Percentiles rank a stretch among this genome's conserved stretches.
phyloP scores from a whole-genome alignment of 2,113 vertebrate genomes.

The Corapipo altera region DNA sequence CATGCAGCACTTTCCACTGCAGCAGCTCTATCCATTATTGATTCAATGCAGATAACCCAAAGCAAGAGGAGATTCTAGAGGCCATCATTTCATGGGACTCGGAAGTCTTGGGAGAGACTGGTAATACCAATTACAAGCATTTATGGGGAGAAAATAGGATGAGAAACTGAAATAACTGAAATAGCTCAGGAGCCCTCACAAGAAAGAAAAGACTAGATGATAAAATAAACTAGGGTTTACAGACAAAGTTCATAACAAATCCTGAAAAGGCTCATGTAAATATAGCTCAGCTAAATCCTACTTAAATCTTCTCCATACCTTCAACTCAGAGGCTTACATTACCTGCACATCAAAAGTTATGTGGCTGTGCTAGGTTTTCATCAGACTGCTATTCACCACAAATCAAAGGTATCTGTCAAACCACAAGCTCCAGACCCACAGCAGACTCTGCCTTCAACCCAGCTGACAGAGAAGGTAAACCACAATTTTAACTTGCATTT shows the following conservation, averaged over 20 bases:
- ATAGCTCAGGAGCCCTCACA: neutral
- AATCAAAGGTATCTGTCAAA: neutral
- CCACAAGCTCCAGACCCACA: neutral
- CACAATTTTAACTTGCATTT: neutral
- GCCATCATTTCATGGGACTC: neutral
- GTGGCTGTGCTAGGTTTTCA: neutral
- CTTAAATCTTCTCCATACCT: neutral
- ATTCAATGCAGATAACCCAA: neutral
- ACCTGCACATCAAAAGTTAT: accelerated
- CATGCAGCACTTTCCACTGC: neutral
- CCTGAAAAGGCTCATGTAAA: neutral
- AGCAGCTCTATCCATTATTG: neutral
- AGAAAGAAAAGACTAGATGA: neutral
- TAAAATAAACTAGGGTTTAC: neutral
- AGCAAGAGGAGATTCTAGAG: neutral
- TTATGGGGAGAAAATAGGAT: neutral
- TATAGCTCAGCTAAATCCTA: neutral
- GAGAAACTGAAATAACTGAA: neutral
- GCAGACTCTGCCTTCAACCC: neutral
- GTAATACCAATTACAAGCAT: neutral
- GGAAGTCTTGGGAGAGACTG: neutral
- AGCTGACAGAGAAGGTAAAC: neutral
- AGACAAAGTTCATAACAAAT: neutral
- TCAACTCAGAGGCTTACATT: neutral
- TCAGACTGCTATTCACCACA: neutral